phyloP scores from a whole-genome alignment of 2,888 invertebrate genomes.

The Falcaria lacertinaria region DNA sequence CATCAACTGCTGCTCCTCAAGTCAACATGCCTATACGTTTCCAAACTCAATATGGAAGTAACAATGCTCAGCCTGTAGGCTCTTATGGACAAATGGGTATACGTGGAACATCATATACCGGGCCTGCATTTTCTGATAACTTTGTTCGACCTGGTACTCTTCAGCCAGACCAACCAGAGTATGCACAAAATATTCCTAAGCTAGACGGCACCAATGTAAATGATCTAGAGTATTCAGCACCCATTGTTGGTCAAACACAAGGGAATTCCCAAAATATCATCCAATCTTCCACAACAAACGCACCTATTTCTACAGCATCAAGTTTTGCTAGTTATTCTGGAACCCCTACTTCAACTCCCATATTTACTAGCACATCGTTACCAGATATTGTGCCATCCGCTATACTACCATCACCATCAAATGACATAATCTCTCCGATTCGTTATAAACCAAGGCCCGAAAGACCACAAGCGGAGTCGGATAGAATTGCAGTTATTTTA shows the following conservation, averaged over 20 bases:
- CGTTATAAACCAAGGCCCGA: conserved; percentile 18
- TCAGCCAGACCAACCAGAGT: not conserved
- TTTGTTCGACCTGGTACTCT: not conserved
- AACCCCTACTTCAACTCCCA: not conserved
- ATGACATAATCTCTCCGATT: not conserved
- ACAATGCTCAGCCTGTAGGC: not conserved
- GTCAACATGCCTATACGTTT: not conserved
- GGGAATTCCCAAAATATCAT: not conserved
- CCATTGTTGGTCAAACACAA: not conserved
- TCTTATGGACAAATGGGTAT: not conserved
- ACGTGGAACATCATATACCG: not conserved
- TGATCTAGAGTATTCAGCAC: not conserved
- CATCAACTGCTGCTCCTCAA: conserved; percentile 5
- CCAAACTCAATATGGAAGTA: not conserved
- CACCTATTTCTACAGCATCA: not conserved
- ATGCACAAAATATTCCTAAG: not conserved
- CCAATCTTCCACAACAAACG: not conserved
- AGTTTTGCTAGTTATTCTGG: not conserved
- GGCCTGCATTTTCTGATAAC: not conserved
- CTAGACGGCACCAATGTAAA: not conserved
- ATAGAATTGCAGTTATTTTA: conserved; percentile 48
- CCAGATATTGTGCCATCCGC: not conserved
- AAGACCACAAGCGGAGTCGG: conserved; percentile 42
- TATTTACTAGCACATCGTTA: not conserved
- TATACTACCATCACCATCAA: not conserved